phyloP scores from a whole-genome alignment of 2,797 vertebrate genomes.

The Florisuga fusca region DNA sequence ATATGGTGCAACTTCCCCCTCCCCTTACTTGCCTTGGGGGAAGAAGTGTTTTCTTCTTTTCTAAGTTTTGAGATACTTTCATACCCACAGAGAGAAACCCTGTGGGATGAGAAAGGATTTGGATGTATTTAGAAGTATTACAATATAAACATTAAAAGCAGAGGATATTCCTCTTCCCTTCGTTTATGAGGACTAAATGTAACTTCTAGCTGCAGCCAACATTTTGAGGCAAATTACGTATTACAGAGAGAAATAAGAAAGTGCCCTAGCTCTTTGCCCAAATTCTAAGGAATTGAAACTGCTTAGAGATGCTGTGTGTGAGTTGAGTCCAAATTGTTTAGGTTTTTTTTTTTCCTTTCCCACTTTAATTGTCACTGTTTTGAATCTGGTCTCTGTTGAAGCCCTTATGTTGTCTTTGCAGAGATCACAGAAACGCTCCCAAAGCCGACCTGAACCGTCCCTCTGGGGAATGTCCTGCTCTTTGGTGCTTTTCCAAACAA shows the following conservation, averaged over 20 bases:
- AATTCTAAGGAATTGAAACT: neutral
- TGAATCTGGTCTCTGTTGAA: neutral
- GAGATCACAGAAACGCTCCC: neutral
- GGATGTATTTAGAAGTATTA: conserved; percentile 4
- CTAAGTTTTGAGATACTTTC: conserved; percentile 36
- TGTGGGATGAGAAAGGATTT: conserved; percentile 8
- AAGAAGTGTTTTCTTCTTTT: conserved; percentile 24
- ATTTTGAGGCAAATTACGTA: neutral
- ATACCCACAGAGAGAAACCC: neutral
- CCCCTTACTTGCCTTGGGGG: neutral
- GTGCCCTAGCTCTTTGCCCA: neutral
- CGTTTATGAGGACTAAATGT: conserved; percentile 20
- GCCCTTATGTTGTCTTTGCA: neutral
- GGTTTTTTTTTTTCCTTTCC: neutral
- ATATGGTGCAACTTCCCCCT: neutral
- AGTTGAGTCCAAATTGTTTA: neutral
- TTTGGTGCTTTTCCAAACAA: neutral
- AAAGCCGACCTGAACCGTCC: neutral
- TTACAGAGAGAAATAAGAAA: neutral
- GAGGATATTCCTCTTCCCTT: conserved; percentile 36
- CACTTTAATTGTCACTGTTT: neutral
- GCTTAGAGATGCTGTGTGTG: neutral
- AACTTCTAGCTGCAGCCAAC: neutral
- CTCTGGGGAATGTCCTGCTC: neutral
- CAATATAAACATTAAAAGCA: neutral